phyloP scores from a whole-genome alignment of 1,140 invertebrate genomes.

The Campoletis sonorensis region DNA sequence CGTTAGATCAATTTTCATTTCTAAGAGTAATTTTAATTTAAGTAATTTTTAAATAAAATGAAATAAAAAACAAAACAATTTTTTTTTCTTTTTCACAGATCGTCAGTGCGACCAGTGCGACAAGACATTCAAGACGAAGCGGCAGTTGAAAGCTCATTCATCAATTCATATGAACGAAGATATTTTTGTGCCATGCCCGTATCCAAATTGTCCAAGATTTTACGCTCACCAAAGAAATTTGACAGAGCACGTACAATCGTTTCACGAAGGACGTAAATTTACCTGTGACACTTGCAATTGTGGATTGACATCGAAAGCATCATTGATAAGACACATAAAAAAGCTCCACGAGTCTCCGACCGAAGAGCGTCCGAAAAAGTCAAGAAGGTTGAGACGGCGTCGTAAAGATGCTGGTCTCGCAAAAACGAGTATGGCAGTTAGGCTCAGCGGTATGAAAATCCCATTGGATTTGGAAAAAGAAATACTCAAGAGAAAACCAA shows the following conservation, averaged over 20 bases:
- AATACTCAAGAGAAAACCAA: constrained; percentile 23
- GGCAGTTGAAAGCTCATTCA: background rate
- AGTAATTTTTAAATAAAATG: too few species aligned
- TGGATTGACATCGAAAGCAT: constrained; percentile 20
- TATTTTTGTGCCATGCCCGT: constrained; percentile 27
- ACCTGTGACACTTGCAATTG: constrained; percentile 40
- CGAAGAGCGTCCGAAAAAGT: background rate
- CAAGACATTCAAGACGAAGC: constrained; percentile 35
- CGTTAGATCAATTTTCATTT: too few species aligned
- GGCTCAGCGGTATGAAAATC: constrained; percentile 37
- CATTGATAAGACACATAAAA: constrained; percentile 37
- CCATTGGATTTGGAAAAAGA: constrained; percentile 33
- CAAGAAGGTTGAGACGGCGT: constrained; percentile 3
- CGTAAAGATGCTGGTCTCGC: constrained; percentile 42
- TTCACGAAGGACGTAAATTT: constrained; percentile 35
- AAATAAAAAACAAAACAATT: too few species aligned
- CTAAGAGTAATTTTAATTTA: too few species aligned
- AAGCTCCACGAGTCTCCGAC: constrained; percentile 1
- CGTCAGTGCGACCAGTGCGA: constrained; percentile 43
- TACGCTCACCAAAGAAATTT: constrained; percentile 36
- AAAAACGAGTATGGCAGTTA: constrained; percentile 35
- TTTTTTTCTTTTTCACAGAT: constrained; percentile 36
- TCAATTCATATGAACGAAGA: background rate
- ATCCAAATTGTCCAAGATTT: constrained; percentile 41
- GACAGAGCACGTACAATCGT: constrained; percentile 17